Percentiles rank a stretch among this genome's conserved stretches.
Evolutionary conservation across 2,888 invertebrate genomes (phyloP).

Genomic region (Luperina testacea): DNA sequence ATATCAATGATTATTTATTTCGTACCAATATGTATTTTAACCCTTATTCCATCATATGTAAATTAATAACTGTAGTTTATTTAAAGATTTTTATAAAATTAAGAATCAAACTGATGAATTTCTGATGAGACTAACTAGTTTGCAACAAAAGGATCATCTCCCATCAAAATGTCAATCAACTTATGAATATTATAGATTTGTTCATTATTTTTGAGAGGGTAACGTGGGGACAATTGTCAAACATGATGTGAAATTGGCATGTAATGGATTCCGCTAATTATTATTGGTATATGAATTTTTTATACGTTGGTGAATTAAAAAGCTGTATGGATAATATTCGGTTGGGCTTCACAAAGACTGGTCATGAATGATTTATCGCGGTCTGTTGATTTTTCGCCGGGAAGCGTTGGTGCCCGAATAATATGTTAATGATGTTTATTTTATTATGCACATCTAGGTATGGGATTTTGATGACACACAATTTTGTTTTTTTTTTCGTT

Average conservation of each 20-base stretch:
- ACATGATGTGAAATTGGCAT: constrained; percentile 76
- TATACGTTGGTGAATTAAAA: constrained; percentile 65
- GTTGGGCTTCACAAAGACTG: constrained; percentile 77
- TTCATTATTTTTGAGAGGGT: constrained; percentile 73
- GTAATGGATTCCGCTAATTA: constrained; percentile 82
- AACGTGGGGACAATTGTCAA: constrained; percentile 62
- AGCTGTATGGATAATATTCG: constrained; percentile 75
- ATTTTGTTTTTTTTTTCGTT: background rate
- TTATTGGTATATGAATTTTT: constrained; percentile 75
- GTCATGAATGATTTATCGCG: constrained; percentile 83
- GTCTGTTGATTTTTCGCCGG: constrained; percentile 82
- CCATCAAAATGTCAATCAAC: constrained; percentile 83
- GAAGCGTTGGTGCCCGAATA: constrained; percentile 83
- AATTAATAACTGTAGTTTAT: constrained; percentile 62
- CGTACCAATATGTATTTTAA: constrained; percentile 22
- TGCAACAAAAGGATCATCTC: constrained; percentile 71
- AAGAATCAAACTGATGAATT: constrained; percentile 72
- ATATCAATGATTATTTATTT: constrained; percentile 51
- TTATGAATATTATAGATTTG: constrained; percentile 77
- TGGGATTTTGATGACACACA: constrained; percentile 8
- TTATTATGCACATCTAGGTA: constrained; percentile 66
- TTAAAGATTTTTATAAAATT: constrained; percentile 52
- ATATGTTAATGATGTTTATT: constrained; percentile 79
- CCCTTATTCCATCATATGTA: constrained; percentile 43
- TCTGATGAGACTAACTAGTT: constrained; percentile 80